These are phyloP conservation scores for Atta texana DNA, from an alignment of 1,140 invertebrate species.

Conservation along the genomic window DNA sequence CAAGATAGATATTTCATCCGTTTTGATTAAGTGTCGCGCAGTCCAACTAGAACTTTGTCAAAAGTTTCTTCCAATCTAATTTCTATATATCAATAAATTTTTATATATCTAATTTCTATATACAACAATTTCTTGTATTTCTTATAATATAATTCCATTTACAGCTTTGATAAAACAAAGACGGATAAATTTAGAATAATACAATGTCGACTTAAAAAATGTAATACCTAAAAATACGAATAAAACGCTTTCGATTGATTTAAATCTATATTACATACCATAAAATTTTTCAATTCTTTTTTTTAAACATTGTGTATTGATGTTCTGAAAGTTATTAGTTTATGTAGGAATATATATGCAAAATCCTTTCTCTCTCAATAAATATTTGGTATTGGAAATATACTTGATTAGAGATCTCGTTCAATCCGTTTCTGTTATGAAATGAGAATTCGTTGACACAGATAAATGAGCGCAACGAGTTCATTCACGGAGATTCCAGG, in stretches of 20 bases:
- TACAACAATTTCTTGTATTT: neutral
- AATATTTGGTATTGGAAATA: constrained; percentile 4
- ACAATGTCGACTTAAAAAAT: neutral
- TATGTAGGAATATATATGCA: neutral
- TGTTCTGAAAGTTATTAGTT: neutral
- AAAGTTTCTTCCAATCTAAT: neutral
- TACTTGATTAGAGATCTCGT: neutral
- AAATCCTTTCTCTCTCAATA: constrained; percentile 2
- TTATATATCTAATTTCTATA: neutral
- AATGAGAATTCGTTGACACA: neutral
- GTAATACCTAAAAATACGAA: neutral
- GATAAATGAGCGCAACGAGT: neutral
- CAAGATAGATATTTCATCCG: neutral
- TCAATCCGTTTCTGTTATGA: neutral
- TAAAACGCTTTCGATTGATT: neutral
- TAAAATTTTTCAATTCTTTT: neutral
- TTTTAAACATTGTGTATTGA: neutral
- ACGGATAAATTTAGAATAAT: neutral
- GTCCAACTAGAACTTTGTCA: neutral
- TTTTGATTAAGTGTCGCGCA: neutral
- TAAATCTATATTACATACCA: neutral
- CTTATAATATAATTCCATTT: neutral
- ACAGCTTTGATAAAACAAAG: neutral
- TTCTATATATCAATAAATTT: neutral
- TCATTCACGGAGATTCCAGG: neutral